phyloP scores from a whole-genome alignment of 2,888 invertebrate genomes.

The Coenonympha glycerion region DNA sequence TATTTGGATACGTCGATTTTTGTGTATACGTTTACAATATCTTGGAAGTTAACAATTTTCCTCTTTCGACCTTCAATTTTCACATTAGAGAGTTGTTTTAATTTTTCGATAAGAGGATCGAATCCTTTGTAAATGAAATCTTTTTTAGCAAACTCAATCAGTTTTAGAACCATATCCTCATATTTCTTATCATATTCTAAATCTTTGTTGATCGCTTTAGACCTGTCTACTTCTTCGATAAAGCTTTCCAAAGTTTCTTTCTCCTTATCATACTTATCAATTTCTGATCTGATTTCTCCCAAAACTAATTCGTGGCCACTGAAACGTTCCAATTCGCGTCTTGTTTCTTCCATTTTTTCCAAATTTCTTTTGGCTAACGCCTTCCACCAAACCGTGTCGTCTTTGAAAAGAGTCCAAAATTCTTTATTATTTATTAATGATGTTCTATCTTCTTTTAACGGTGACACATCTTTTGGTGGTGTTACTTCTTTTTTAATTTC shows the following conservation, averaged over 20 bases:
- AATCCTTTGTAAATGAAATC: constrained; percentile 70
- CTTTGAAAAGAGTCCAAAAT: constrained; percentile 67
- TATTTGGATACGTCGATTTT: constrained; percentile 62
- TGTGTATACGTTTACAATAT: constrained; percentile 61
- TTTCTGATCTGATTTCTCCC: constrained; percentile 56
- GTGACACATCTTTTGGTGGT: constrained; percentile 1
- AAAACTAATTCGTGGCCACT: constrained; percentile 64
- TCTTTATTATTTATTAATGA: constrained; percentile 34
- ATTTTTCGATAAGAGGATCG: constrained; percentile 64
- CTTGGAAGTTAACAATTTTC: constrained; percentile 52
- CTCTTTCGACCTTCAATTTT: constrained; percentile 53
- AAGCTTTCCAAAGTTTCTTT: constrained; percentile 57
- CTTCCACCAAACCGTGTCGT: constrained; percentile 71
- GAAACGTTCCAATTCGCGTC: constrained; percentile 61
- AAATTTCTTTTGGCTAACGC: constrained; percentile 65
- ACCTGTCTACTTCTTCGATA: constrained; percentile 64
- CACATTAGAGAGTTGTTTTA: constrained; percentile 58
- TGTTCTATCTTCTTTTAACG: constrained; percentile 12
- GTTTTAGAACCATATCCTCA: constrained; percentile 64
- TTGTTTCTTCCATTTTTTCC: constrained; percentile 67
- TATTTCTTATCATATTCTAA: constrained; percentile 66
- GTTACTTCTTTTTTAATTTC: constrained; percentile 1
- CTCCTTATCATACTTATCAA: constrained; percentile 54
- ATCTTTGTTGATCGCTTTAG: constrained; percentile 56
- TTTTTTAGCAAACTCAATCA: constrained; percentile 67